Evolutionary conservation across 2,888 invertebrate species (phyloP), one percentile per base, ranked within the genome.

Genomic region (Mylabris sibirica): DNA sequence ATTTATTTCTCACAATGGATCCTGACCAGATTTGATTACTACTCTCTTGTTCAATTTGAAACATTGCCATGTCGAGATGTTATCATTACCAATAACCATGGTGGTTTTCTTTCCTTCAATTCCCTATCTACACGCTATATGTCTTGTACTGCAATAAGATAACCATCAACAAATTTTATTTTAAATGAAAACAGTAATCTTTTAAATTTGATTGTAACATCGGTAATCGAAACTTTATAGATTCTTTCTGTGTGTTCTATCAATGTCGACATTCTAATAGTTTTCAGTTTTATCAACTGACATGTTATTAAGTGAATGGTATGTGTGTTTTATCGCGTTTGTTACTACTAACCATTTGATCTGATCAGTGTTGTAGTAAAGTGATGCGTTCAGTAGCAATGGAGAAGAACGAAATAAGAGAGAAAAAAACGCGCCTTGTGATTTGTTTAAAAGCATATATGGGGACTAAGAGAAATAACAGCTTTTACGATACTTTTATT

Each of bases 401-500:
- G 3, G 2, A 30, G 30, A 30, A 30, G 30, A 5, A n/a, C n/a
- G 30, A 30, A 30, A 8, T 30, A 30, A 30, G 30, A 30, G 8
- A 30, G 5, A 30, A 60, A 63, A 74, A 74, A 76, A 75, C 74
- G 53, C 22, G 22, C 11, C 67, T 71, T 67, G 71, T 73, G 76
- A 76, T 77, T 77, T 75, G 75, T 77, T 75, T 74, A 71, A 77
- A 70, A 74, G 75, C 75, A 73, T 74, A 70, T 66, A 71, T 66
- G 74, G 74, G 72, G 20, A 24, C 22, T 73, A 73, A 75, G 74
- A 73, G 74, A 76, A 76, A 71, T 75, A 75, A 75, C 76, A 72
- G 72, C 72, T 75, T 75, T 74, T 67, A 69, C 67, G 69, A 67
- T 66, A 62, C 62, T 61, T 64, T 62, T 68, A 35, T 60, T 44